Conservation (phyloP, 2,888 invertebrate species). For the Conomelus anceps region DNA sequence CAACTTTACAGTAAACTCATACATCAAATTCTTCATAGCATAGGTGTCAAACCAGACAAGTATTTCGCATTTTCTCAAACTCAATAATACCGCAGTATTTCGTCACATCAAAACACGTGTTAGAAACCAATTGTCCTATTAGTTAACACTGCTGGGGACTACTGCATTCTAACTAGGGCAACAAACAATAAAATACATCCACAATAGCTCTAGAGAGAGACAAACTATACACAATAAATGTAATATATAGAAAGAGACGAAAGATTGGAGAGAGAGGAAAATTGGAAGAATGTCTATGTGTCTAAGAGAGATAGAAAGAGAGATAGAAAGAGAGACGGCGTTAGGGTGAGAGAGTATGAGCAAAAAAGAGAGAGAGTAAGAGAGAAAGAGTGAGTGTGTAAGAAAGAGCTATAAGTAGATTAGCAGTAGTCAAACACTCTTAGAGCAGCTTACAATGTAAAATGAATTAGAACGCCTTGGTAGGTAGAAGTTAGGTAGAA, state of each 20-base stretch:
- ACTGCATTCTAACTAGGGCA: background rate
- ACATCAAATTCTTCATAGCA: too few species aligned
- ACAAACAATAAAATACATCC: too few species aligned
- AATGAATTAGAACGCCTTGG: background rate
- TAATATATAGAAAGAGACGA: background rate
- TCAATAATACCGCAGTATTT: background rate
- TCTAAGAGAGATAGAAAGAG: background rate
- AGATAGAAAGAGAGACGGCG: background rate
- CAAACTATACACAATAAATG: too few species aligned
- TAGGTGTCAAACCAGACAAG: too few species aligned
- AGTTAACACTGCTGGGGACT: too few species aligned
- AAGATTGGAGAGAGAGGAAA: background rate
- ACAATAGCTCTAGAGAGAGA: too few species aligned
- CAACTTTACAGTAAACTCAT: too few species aligned
- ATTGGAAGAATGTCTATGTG: background rate
- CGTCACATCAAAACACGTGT: background rate
- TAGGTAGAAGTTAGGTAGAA: too few species aligned
- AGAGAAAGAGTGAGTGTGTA: too few species aligned
- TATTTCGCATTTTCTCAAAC: background rate
- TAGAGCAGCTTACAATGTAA: background rate
- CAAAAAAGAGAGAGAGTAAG: background rate
- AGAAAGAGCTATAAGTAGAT: background rate
- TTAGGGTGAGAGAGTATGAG: background rate
- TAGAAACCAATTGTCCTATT: background rate
- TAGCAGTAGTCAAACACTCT: background rate